These are phyloP conservation scores for Zhengitettix transpicula DNA, from an alignment of 2,888 invertebrate genomes.

Conservation along the genomic window DNA sequence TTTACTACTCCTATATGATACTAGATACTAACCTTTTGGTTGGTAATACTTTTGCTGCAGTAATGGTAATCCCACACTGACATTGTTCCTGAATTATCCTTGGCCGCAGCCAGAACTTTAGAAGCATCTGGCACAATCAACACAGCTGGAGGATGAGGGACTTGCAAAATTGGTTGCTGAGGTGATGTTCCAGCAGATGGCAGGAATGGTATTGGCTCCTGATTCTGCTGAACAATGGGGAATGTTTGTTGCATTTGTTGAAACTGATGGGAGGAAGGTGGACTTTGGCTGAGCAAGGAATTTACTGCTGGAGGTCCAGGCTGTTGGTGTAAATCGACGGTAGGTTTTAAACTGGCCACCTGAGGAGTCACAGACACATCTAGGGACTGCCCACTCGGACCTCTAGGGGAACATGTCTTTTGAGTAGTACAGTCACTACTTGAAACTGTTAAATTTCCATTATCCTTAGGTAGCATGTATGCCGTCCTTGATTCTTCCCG, in stretches of 20 bases:
- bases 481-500: not conserved
- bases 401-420: too few relatives aligned
- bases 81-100: conserved; percentile 17
- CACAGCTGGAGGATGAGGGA: conserved; percentile 19
- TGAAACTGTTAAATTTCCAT: not conserved
- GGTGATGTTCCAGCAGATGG: conserved; percentile 1
- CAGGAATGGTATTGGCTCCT: not conserved
- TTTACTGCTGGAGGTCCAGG: too few relatives aligned
- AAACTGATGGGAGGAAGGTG: conserved; percentile 18
- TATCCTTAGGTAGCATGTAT: not conserved
- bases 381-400: too few relatives aligned
- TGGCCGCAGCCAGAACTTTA: conserved; percentile 19
- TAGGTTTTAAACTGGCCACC: too few relatives aligned
- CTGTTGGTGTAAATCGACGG: too few relatives aligned
- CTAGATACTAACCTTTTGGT: conserved; percentile 10
- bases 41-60: conserved; percentile 10
- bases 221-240: conserved; percentile 1
- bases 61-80: conserved; percentile 15
- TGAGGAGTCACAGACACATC: too few relatives aligned
- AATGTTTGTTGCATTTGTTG: conserved; percentile 17
- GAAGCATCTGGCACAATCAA: conserved; percentile 25
- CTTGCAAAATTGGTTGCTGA: conserved; percentile 1
- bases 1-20: too few relatives aligned
- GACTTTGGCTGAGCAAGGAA: conserved; percentile 15
- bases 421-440: too few relatives aligned